Conservation (phyloP, 2,888 invertebrate species). For the Sphaerophoria rueppellii region DNA sequence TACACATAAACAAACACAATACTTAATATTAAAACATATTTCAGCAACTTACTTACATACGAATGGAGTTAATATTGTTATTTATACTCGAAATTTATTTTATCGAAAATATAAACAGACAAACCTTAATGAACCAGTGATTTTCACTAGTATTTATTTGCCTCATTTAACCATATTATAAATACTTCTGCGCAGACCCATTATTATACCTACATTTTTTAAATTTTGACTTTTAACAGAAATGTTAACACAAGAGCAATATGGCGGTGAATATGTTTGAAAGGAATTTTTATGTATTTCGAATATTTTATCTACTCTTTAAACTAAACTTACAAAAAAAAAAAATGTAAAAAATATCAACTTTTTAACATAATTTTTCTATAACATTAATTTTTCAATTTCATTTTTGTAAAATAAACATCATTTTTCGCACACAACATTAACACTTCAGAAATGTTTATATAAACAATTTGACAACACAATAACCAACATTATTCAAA, state of each 20-base stretch:
- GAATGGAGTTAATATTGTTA: slow-evolving; percentile 47
- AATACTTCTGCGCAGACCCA: slow-evolving; percentile 64
- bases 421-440: slow-evolving; percentile 34
- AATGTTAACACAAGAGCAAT: slow-evolving; percentile 79
- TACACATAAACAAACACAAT: slow-evolving; percentile 26
- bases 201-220: slow-evolving; percentile 61
- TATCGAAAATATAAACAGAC: slow-evolving; percentile 36
- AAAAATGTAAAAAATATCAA: slow-evolving; percentile 42
- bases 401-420: slow-evolving; percentile 22
- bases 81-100: slow-evolving; percentile 22
- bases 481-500: slow-evolving; percentile 13
- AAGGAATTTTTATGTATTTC: slow-evolving; percentile 60
- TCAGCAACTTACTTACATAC: slow-evolving; percentile 38
- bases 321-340: neutral
- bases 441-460: slow-evolving; percentile 20
- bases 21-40: slow-evolving; percentile 28
- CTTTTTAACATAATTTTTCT: slow-evolving; percentile 22
- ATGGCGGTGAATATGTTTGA: slow-evolving; percentile 82
- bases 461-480: slow-evolving; percentile 32
- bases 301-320: slow-evolving; percentile 59
- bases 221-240: slow-evolving; percentile 71
- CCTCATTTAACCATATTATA: slow-evolving; percentile 63
- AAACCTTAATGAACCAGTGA: slow-evolving; percentile 58
- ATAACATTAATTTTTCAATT: slow-evolving; percentile 32
- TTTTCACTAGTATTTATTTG: slow-evolving; percentile 44